These are phyloP conservation scores for Lerema accius DNA, from an alignment of 1,140 invertebrate species.

Conservation along the genomic window DNA sequence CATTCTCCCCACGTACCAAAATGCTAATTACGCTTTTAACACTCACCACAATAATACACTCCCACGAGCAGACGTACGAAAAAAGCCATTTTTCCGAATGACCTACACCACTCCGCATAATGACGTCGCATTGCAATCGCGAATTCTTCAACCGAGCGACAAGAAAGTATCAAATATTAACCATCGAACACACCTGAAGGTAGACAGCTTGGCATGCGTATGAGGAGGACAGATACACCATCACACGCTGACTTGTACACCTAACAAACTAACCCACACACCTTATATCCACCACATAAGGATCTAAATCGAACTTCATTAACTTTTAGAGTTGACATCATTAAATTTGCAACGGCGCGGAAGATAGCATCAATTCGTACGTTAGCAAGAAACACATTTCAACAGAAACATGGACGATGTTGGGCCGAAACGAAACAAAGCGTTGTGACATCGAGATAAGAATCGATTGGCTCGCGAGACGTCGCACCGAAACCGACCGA, in stretches of 20 bases:
- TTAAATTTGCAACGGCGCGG: conserved; percentile 58
- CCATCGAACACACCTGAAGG: conserved; percentile 75
- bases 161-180: conserved; percentile 82
- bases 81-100: conserved; percentile 44
- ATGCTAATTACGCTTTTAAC: conserved; percentile 23
- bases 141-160: conserved; percentile 55
- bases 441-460: conserved; percentile 78
- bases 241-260: conserved; percentile 36
- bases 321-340: conserved; percentile 38
- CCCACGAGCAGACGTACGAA: conserved; percentile 25
- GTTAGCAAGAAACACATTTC: conserved; percentile 81
- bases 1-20: conserved; percentile 8
- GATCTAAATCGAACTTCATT: conserved; percentile 43
- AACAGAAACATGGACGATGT: conserved; percentile 74
- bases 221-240: conserved; percentile 53
- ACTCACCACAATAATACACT: conserved; percentile 33
- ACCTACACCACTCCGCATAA: conserved; percentile 45
- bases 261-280: conserved; percentile 25
- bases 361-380: conserved; percentile 73
- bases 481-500: conserved; percentile 76
- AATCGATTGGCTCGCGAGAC: conserved; percentile 78
- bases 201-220: conserved; percentile 67
- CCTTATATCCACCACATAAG: conserved; percentile 40
- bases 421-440: conserved; percentile 77
- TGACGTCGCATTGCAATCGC: conserved; percentile 46